A percentile compares a stretch with the other conserved stretches of the same genome.
These are phyloP conservation scores for Nothobranchius furzeri DNA, from an alignment of 2,113 vertebrate species.

Conservation along the genomic window DNA sequence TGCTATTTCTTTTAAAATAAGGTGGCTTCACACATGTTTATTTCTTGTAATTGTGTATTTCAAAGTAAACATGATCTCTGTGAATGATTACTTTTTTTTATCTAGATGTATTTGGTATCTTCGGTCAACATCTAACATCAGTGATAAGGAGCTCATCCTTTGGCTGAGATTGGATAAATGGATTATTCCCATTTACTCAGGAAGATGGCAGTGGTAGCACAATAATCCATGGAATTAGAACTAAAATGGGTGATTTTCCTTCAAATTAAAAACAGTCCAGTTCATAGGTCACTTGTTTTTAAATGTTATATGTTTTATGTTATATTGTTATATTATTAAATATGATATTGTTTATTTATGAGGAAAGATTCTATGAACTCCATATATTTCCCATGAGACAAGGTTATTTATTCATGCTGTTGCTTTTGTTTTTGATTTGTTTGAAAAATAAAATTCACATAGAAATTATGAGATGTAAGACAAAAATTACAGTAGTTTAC, in stretches of 20 bases:
- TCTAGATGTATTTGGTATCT: not conserved
- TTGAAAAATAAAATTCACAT: too few species aligned
- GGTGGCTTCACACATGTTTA: conserved; percentile 29
- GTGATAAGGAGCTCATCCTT: not conserved
- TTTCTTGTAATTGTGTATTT: conserved; percentile 11
- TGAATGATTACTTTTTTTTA: not conserved
- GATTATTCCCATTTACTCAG: not conserved
- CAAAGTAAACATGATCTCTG: not conserved
- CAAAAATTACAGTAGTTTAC: too few species aligned
- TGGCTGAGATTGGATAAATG: not conserved
- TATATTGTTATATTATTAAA: too few species aligned
- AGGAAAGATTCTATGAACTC: too few species aligned
- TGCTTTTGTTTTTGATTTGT: too few species aligned
- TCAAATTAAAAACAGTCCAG: too few species aligned
- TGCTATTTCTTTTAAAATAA: not conserved
- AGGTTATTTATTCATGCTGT: too few species aligned
- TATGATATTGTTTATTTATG: too few species aligned
- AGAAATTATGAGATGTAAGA: too few species aligned
- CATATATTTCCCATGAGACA: too few species aligned
- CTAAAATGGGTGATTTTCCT: not conserved
- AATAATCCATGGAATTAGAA: not conserved
- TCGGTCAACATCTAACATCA: not conserved
- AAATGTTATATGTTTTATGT: too few species aligned
- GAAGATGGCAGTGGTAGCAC: conserved; percentile 9
- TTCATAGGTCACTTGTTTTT: too few species aligned